Base-by-base conservation (phyloP, 1,140 invertebrate species). In the Drosophila rufa region DNA sequence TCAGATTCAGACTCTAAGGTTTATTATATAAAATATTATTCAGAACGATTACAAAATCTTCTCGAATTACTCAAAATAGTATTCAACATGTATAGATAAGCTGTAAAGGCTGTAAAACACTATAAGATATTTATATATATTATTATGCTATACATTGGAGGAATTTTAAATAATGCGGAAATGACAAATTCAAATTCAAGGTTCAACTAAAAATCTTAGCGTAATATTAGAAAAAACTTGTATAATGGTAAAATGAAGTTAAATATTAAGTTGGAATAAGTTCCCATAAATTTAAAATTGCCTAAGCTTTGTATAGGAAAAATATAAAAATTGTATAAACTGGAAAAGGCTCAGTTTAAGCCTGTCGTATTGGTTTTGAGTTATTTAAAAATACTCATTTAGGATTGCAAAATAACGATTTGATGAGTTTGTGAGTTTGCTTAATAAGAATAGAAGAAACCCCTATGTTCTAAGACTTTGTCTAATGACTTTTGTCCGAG, bases 401-500 rank as follows among this genome's bases (percentile, higher is more conserved):
- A n/a, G 15, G 14, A 3, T 11, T n/a, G 25, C 4, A 0, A 17
- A 17, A 7, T 0, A 17, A 12, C 8, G 2, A 5, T 12, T 12
- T 30, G 2, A n/a, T 50, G 15, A 30, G 5, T 22, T 47, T 30
- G 8, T 0, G n/a, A 17, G n/a, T 30, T 33, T 2, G 4, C 11
- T 51, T 17, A 17, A 33, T 33, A 17, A 12, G 4, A 17, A 33
- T 3, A 33, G 12, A 14, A 19, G 19, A 30, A 60, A 43, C 11
- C 17, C 51, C 48, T 7, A 22, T 15, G 19, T 38, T 36, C 15
- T 45, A 36, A 17, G 4, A 9, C 3, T 50, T 50, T 17, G 11
- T 43, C 22, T 27, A 27, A 51, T 45, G n/a, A 14, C 46, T 19
- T 36, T 47, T 45, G 15, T 46, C 22, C 57, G 12, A 43, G 60